Evolutionary conservation across 2,797 vertebrate genomes (phyloP), one percentile per base, ranked within the genome.

Genomic region (Muraenolepis orangiensis): DNA sequence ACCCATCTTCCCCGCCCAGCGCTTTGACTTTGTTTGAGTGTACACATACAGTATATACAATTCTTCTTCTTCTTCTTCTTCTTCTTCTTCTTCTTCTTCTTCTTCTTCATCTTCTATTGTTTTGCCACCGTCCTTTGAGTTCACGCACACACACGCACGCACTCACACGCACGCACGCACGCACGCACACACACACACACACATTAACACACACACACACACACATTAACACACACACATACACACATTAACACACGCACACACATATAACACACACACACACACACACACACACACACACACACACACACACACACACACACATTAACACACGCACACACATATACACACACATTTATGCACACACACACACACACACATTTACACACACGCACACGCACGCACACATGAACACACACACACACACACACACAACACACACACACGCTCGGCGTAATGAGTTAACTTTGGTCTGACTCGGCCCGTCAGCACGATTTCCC

Each of bases 401-500:
- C 72, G 79, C 66, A 72, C 66, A 40, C 20, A 30, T 68, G 51
- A 69, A 66, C 67, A 30, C 7, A 66, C 51, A 36, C 64, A 79
- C 46, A 77, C 76, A 73, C 77, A 77, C 57, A 71, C 72, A 79
- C 66, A 72, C 66, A 40, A 72, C 72, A 66, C 46, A 77, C 76
- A 73, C 77, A 77, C 57, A 71, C 72, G 79, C 66, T 71, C 66
- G 38, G 71, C 72, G 36, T 64, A 70, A 77, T 74, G 61, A 76
- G 73, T 79, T 70, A 72, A 77, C 71, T 83, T 42, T 28, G 28
- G 64, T 74, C 83, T 81, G 69, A 46, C 70, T 77, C 12, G 26
- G 73, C 70, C 78, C 64, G 76, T 86, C 79, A 78, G 57, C 73
- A 57, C 28, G 67, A 73, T 72, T 42, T 72, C 79, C 74, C 72